Evolutionary conservation across 1,140 invertebrate genomes (phyloP), one percentile per base, ranked within the genome.

Genomic region (Leptoteleia sp.): DNA sequence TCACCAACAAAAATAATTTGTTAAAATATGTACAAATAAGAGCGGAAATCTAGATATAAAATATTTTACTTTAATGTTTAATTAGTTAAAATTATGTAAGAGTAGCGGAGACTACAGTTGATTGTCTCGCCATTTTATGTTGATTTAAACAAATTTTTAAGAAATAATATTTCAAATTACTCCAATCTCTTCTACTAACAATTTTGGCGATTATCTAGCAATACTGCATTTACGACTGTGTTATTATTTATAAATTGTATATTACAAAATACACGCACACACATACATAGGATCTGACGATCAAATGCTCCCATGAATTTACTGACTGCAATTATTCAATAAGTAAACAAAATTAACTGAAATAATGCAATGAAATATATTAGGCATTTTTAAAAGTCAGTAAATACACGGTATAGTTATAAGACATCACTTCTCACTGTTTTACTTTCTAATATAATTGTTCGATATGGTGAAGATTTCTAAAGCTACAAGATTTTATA

Each of bases 401-500:
- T 61, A n/a, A 19, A 45, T 6, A 25, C 15, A 61, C 12, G 42
- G n/a, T 35, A 25, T n/a, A 16, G 9, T 42, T 43, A 12, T 42
- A 11, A 59, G 13, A 59, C 33, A 59, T 15, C 6, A 8, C 31
- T 27, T 42, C 35, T 16, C 1, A 29, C n/a, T 43, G 5, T 59
- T 43, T 43, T 43, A 59, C 11, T 29, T 45, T 38, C 27, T 48
- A 62, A 6, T 17, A 33, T 38, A 62, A n/a, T 48, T 47, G 38
- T 48, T 62, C 57, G 43, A 62, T 62, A 62, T 62, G 57, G 48
- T 29, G 11, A 48, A 62, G 43, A 38, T 62, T 48, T 62, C 57
- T 48, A 38, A 45, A 47, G 33, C 6, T 48, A 27, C 42, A 48
- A 62, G 15, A 62, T 48, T 62, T 29, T 40, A 1, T 5, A 29